Percentiles rank a stretch among this genome's conserved stretches.
Evolutionary conservation across 2,113 vertebrate species (phyloP).

Genomic region (Dipodomys spectabilis): DNA sequence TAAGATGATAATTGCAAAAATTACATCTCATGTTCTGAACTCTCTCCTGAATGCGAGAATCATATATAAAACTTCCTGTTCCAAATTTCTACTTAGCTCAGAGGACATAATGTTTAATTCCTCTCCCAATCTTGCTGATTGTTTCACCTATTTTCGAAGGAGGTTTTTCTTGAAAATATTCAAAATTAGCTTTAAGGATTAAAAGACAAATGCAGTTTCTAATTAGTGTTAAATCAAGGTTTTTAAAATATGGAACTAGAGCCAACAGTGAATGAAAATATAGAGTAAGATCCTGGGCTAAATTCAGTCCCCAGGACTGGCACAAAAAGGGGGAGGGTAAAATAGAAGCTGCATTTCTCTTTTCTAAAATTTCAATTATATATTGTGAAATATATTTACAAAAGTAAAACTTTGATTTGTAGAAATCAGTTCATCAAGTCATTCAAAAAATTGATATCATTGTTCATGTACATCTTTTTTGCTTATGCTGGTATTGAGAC

Average conservation of each 20-base stretch:
- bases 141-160: neutral
- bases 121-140: neutral
- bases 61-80: neutral
- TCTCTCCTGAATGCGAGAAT: neutral
- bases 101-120: constrained; percentile 22
- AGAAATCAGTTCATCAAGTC: neutral
- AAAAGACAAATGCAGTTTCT: neutral
- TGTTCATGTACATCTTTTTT: neutral
- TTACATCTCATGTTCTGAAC: neutral
- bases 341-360: neutral
- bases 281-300: no score
- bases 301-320: no score
- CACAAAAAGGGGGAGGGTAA: no score
- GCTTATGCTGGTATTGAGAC: no score
- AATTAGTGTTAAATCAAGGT: neutral
- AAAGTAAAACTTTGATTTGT: neutral
- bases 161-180: neutral
- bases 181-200: neutral
- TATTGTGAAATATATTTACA: neutral
- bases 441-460: neutral
- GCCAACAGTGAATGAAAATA: no score
- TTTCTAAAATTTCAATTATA: constrained; percentile 17
- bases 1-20: constrained; percentile 11
- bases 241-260: neutral
- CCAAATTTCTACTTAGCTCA: constrained; percentile 28